Conservation (phyloP, 2,888 invertebrate species). For the Unio pictorum region DNA sequence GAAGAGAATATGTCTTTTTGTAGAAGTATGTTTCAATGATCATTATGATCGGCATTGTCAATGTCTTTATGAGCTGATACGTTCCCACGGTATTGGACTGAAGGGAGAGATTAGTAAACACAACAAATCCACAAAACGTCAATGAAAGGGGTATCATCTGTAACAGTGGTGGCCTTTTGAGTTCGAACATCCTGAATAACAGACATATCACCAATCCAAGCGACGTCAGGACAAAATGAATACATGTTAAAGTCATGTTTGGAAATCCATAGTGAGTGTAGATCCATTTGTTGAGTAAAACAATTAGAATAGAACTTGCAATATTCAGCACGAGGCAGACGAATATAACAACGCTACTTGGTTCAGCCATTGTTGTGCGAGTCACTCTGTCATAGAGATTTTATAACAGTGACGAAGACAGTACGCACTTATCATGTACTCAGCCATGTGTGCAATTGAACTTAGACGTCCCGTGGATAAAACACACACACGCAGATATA, state of each 20-base stretch:
- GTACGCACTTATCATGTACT: no score
- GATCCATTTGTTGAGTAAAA: constrained; percentile 76
- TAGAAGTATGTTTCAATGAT: constrained; percentile 74
- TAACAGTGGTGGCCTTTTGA: constrained; percentile 73
- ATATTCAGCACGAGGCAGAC: constrained; percentile 69
- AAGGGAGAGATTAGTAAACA: constrained; percentile 76
- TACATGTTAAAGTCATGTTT: constrained; percentile 75
- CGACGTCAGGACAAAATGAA: constrained; percentile 74
- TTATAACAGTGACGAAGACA: no score
- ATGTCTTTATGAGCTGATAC: constrained; percentile 76
- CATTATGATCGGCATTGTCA: constrained; percentile 76
- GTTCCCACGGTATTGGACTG: constrained; percentile 77
- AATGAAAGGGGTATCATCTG: constrained; percentile 74
- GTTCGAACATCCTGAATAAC: constrained; percentile 73
- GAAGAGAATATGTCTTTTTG: constrained; percentile 71
- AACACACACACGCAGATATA: no score
- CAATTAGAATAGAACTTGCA: constrained; percentile 74
- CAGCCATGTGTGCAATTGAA: no score
- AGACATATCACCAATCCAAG: constrained; percentile 74
- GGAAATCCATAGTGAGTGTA: constrained; percentile 75
- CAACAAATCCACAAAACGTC: constrained; percentile 77
- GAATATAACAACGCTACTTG: no score
- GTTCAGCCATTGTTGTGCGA: no score
- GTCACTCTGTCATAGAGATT: no score
- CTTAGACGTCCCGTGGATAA: no score